Conservation (phyloP, 2,113 vertebrate species). For the Paedocypris sp. region DNA sequence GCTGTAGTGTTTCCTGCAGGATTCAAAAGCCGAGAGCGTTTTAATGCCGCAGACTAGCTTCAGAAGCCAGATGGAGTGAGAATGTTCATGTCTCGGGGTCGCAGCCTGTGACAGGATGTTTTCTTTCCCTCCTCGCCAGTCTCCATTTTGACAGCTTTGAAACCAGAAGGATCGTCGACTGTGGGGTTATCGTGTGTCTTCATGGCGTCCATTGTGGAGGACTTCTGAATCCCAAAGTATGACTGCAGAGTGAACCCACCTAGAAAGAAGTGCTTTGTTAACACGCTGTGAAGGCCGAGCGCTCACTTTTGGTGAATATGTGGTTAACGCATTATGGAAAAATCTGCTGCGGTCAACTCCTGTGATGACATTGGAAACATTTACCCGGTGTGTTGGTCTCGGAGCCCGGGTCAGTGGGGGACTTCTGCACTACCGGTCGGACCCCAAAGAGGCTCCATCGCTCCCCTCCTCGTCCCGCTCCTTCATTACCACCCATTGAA, state of each 20-base stretch:
- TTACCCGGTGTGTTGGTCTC: slow-evolving; percentile 53
- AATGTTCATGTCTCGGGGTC: slow-evolving; percentile 71
- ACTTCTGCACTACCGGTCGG: slow-evolving; percentile 74
- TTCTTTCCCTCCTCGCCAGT: slow-evolving; percentile 61
- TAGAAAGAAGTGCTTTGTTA: slow-evolving; percentile 3
- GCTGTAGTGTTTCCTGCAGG: not conserved
- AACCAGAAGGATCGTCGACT: slow-evolving; percentile 62
- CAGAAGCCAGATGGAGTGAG: slow-evolving; percentile 76
- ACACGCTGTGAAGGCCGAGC: too few relatives aligned
- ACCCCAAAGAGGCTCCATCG: slow-evolving; percentile 83
- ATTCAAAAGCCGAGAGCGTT: not conserved
- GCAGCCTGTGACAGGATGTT: slow-evolving; percentile 68
- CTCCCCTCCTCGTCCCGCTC: slow-evolving; percentile 63
- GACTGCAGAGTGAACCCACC: slow-evolving; percentile 76
- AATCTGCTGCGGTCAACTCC: too few relatives aligned
- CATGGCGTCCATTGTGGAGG: slow-evolving; percentile 79
- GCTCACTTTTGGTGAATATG: not conserved
- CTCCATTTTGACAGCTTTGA: slow-evolving; percentile 77
- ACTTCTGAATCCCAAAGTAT: slow-evolving; percentile 78
- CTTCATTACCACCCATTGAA: slow-evolving; percentile 65
- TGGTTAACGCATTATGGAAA: not conserved
- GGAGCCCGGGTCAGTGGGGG: slow-evolving; percentile 74
- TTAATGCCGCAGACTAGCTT: slow-evolving; percentile 1
- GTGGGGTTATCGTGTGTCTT: slow-evolving; percentile 69
- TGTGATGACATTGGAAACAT: too few relatives aligned